Conservation (phyloP, 2,113 vertebrate genomes). For the Collichthys lucidus region DNA sequence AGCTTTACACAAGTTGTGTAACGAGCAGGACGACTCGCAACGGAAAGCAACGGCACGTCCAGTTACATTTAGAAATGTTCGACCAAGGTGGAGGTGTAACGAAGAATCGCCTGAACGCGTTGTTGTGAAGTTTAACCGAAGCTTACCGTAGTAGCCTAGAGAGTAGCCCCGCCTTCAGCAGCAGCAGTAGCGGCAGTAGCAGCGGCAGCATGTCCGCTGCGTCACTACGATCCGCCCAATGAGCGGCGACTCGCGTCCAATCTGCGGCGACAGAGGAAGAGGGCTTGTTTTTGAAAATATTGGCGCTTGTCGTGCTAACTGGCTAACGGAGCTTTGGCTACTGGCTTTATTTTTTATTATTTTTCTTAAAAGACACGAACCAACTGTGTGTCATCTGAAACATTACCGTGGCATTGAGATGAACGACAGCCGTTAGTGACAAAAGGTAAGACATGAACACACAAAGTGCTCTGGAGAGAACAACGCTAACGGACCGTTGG, state of each 20-base stretch:
- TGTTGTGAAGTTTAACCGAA: background rate
- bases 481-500: conserved; percentile 10
- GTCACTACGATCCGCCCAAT: conserved; percentile 51
- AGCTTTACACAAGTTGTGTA: background rate
- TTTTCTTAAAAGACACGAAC: too few relatives aligned
- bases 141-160: conserved; percentile 63
- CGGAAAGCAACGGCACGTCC: too few relatives aligned
- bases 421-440: background rate
- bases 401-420: background rate
- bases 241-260: conserved; percentile 59
- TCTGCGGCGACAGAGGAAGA: conserved; percentile 60
- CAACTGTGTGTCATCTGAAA: background rate
- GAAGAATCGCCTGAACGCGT: background rate
- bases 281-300: conserved; percentile 82
- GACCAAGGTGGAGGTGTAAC: too few relatives aligned
- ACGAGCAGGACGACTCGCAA: background rate
- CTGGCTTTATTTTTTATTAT: background rate
- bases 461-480: background rate
- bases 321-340: background rate
- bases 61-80: background rate
- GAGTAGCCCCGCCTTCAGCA: conserved; percentile 42
- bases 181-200: background rate
- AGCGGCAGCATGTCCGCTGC: background rate
- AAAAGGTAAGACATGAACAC: conserved; percentile 58
- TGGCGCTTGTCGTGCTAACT: conserved; percentile 66